Percentiles rank a stretch among this genome's conserved stretches.
phyloP scores from a whole-genome alignment of 2,797 vertebrate species.

The Gymnoscopelus braueri region DNA sequence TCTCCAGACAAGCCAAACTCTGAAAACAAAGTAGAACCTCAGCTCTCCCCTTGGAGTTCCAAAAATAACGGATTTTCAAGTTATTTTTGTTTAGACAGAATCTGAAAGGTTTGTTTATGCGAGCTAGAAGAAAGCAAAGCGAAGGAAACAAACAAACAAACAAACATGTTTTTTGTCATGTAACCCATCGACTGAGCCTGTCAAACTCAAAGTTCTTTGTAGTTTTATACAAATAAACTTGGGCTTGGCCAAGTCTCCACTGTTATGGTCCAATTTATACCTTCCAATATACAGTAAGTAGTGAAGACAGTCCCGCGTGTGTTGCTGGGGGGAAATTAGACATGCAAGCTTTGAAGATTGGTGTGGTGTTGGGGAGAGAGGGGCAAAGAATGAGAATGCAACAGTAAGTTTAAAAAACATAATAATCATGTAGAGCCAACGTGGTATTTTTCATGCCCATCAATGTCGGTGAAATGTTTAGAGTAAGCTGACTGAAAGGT shows the following conservation, averaged over 20 bases:
- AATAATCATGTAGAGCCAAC: slow-evolving; percentile 4
- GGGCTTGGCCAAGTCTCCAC: neutral
- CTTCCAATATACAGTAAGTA: too few relatives aligned
- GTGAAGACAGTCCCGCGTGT: too few relatives aligned
- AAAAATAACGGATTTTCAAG: slow-evolving; percentile 44
- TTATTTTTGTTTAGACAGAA: slow-evolving; percentile 23
- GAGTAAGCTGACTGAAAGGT: too few relatives aligned
- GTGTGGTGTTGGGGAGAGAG: too few relatives aligned
- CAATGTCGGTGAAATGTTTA: neutral
- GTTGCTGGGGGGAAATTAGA: too few relatives aligned
- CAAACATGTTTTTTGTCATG: neutral
- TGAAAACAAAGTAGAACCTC: slow-evolving; percentile 22
- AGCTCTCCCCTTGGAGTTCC: slow-evolving; percentile 22
- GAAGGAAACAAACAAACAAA: slow-evolving; percentile 6
- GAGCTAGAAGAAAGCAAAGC: slow-evolving; percentile 3
- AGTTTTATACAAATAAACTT: neutral
- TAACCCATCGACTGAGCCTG: neutral
- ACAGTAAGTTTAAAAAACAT: slow-evolving; percentile 15
- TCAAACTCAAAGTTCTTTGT: neutral
- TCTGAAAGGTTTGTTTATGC: neutral
- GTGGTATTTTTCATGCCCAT: neutral
- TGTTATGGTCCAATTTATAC: too few relatives aligned
- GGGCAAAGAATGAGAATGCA: slow-evolving; percentile 3
- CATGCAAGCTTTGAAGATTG: too few relatives aligned
- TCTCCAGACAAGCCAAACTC: slow-evolving; percentile 33